Conservation (phyloP, 2,797 vertebrate species). For the Mallotus villosus region DNA sequence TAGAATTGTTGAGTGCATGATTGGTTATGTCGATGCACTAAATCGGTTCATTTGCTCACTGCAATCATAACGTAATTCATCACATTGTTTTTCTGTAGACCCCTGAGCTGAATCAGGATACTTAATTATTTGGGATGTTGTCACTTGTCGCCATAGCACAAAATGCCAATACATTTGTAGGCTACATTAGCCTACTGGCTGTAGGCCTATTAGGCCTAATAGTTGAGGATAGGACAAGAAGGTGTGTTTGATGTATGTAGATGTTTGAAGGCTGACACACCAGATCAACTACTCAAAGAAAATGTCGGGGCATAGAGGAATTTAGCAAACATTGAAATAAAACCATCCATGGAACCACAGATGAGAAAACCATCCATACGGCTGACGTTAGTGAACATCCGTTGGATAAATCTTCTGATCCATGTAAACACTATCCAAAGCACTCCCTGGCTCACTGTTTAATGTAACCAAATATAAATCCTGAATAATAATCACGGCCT, state of each 20-base stretch:
- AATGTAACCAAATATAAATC: neutral
- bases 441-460: neutral
- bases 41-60: no score
- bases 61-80: no score
- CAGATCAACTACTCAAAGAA: neutral
- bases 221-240: neutral
- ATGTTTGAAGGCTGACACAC: conserved; percentile 17
- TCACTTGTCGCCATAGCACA: neutral
- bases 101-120: neutral
- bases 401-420: no score
- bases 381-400: no score
- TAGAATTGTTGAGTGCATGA: no score
- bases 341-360: no score
- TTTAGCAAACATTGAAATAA: no score
- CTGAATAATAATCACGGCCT: conserved; percentile 1
- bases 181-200: no score
- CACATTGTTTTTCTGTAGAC: no score
- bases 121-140: neutral
- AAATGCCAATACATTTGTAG: neutral
- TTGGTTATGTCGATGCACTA: no score
- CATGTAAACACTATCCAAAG: no score
- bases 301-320: neutral
- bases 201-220: neutral
- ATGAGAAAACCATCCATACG: no score
- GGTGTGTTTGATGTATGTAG: neutral